A percentile compares a stretch with the other conserved stretches of the same genome.
phyloP scores from a whole-genome alignment of 2,113 vertebrate species.

The Hypocryptadius cinnamomeus region DNA sequence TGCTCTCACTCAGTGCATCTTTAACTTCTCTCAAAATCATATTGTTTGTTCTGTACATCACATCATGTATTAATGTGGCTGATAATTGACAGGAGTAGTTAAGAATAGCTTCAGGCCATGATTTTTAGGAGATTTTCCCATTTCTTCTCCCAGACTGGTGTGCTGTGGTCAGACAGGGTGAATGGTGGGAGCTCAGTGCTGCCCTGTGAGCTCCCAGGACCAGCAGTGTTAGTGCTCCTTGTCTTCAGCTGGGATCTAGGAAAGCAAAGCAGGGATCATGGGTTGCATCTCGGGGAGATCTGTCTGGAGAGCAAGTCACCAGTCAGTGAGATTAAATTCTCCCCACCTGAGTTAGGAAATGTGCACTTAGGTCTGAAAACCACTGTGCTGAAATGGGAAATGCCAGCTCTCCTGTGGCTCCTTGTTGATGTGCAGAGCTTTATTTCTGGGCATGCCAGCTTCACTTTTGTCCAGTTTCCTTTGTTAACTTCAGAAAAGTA shows the following conservation, averaged over 20 bases:
- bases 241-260: background rate
- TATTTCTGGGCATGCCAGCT: background rate
- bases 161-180: background rate
- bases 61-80: background rate
- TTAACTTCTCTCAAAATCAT: background rate
- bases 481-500: background rate
- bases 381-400: background rate
- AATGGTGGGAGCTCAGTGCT: background rate
- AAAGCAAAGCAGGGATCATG: background rate
- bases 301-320: background rate
- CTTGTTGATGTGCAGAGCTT: background rate
- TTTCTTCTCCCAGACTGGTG: background rate
- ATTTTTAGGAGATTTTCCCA: background rate
- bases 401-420: fast-evolving
- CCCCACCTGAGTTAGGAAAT: background rate
- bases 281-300: background rate
- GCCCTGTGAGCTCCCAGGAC: background rate
- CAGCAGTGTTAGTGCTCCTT: background rate
- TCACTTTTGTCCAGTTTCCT: background rate
- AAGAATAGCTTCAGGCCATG: background rate
- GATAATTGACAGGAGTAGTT: background rate
- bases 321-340: background rate
- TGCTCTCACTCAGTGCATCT: background rate
- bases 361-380: background rate
- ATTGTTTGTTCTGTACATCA: background rate